A percentile compares a stretch with the other conserved stretches of the same genome.
Conservation (phyloP, 64 coral and sea anemone species). For the Exaiptasia diaphana region DNA sequence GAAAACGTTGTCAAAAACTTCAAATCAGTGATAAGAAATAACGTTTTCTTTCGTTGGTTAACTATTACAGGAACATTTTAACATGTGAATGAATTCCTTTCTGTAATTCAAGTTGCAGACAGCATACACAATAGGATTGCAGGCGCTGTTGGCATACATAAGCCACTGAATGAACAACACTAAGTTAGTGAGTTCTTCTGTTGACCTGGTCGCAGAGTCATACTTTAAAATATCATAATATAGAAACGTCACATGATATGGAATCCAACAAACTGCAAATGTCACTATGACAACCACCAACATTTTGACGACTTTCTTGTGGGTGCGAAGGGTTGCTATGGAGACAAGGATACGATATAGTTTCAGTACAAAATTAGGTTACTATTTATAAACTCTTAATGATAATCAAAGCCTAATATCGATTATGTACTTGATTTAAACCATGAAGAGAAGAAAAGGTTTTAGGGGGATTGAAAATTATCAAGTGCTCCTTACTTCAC, state of each 20-base stretch:
- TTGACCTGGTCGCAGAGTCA: neutral
- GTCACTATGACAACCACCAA: conserved; percentile 16
- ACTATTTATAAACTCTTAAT: neutral
- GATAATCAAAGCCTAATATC: neutral
- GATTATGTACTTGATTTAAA: neutral
- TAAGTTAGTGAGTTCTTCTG: neutral
- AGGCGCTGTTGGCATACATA: conserved; percentile 61
- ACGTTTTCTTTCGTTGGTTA: neutral
- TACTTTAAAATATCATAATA: no score
- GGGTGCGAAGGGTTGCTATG: neutral
- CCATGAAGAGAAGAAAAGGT: neutral
- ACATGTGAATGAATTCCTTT: conserved; percentile 29
- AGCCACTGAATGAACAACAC: conserved; percentile 59
- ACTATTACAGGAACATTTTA: neutral
- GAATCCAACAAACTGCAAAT: conserved; percentile 46
- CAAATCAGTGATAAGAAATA: neutral
- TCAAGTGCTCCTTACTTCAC: neutral
- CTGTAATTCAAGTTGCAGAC: conserved; percentile 63
- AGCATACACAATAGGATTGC: conserved; percentile 63
- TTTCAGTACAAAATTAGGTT: neutral
- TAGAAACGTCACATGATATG: conserved; percentile 20
- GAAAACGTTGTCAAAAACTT: no score
- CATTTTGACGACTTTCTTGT: conserved; percentile 17
- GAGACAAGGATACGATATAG: neutral
- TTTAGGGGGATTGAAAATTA: neutral